These are phyloP conservation scores for Ashinkailepas kermadecensis DNA, from an alignment of 2,888 invertebrate genomes.

Conservation along the genomic window DNA sequence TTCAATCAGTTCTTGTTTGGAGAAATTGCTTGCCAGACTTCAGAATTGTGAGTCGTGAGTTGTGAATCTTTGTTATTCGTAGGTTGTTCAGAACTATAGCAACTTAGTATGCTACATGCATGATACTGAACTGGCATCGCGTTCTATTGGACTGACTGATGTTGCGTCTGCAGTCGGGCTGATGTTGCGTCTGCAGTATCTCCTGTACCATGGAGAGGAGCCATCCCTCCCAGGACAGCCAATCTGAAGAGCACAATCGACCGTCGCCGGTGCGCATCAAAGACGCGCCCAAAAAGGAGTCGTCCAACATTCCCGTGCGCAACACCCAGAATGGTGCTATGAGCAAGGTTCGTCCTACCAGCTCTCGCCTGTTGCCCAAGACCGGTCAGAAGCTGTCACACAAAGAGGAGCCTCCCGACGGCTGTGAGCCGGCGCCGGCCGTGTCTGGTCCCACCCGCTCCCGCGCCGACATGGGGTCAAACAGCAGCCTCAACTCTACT, in stretches of 20 bases:
- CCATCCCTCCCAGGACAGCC: background rate
- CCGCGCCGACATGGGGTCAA: constrained; percentile 7
- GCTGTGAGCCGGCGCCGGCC: background rate
- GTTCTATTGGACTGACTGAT: too few relatives aligned
- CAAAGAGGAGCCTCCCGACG: background rate
- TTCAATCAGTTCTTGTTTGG: too few relatives aligned
- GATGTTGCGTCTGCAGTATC: too few relatives aligned
- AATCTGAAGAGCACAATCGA: background rate
- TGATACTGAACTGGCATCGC: too few relatives aligned
- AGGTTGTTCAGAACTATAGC: too few relatives aligned
- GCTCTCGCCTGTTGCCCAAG: background rate
- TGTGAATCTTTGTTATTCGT: too few relatives aligned
- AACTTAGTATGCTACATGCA: too few relatives aligned
- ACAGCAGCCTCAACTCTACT: constrained; percentile 4
- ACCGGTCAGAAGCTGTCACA: background rate
- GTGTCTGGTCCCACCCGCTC: background rate
- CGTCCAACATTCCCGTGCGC: background rate
- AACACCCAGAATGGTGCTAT: constrained; percentile 4
- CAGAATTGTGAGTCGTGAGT: too few relatives aligned
- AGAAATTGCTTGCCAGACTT: too few relatives aligned
- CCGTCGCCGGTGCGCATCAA: background rate
- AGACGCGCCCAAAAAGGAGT: background rate
- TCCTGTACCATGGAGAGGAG: background rate
- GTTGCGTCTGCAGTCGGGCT: background rate
- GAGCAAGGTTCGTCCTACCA: background rate